Evolutionary conservation across 2,113 vertebrate species (phyloP).

Genomic region (Scolopax mira): DNA sequence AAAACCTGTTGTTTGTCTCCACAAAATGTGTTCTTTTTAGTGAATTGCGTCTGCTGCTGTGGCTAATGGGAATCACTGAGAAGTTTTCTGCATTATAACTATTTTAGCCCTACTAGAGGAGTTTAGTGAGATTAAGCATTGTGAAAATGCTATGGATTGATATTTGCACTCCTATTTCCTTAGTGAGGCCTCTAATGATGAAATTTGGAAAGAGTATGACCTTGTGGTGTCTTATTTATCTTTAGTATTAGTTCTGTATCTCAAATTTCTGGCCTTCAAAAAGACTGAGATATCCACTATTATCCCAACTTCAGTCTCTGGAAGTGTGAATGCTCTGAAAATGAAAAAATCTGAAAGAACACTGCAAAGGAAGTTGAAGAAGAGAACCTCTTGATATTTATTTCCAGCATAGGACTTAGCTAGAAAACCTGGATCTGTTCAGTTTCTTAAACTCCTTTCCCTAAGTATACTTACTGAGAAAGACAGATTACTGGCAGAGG

Average conservation of each 20-base stretch:
- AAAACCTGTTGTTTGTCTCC: background rate
- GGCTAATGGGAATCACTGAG: background rate
- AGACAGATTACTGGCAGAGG: background rate
- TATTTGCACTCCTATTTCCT: background rate
- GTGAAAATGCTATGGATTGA: background rate
- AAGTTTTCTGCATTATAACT: background rate
- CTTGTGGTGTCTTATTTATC: background rate
- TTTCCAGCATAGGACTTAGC: background rate
- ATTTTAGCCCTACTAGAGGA: background rate
- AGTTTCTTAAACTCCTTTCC: background rate
- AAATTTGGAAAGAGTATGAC: background rate
- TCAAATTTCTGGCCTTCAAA: background rate
- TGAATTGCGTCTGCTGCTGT: background rate
- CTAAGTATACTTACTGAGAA: background rate
- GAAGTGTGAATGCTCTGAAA: background rate
- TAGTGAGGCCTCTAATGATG: background rate
- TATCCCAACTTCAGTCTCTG: background rate
- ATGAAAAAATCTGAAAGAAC: background rate
- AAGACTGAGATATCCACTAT: background rate
- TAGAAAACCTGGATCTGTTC: background rate
- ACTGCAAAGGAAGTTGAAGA: background rate
- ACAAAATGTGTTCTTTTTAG: background rate
- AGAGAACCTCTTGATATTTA: background rate
- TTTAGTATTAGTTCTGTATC: background rate
- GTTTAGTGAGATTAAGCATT: background rate